A percentile compares a stretch with the other conserved stretches of the same genome.
phyloP scores from a whole-genome alignment of 1,140 invertebrate species.

The Uloborus diversus region DNA sequence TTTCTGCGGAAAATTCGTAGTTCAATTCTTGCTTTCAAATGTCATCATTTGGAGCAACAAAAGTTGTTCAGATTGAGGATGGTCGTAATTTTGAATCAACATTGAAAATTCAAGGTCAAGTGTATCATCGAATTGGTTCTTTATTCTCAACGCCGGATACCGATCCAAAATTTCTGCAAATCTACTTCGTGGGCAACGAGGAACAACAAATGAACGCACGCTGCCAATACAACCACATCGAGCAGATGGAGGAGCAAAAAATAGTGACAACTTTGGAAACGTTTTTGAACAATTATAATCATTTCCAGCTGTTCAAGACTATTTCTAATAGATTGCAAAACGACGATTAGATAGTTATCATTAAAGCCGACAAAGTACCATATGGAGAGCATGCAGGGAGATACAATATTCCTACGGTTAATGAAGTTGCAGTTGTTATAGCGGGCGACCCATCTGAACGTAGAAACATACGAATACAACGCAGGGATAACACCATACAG shows the following conservation, averaged over 20 bases:
- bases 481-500: not conserved
- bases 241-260: not conserved
- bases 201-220: not conserved
- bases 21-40: constrained; percentile 67
- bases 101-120: constrained; percentile 68
- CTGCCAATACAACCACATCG: not conserved
- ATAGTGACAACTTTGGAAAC: not conserved
- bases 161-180: constrained; percentile 65
- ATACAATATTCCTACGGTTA: not conserved
- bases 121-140: constrained; percentile 63
- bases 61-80: constrained; percentile 56
- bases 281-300: not conserved
- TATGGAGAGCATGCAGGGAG: not conserved
- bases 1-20: constrained; percentile 65
- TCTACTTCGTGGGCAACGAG: constrained; percentile 61
- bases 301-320: not conserved
- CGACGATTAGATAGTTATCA: not conserved
- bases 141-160: constrained; percentile 58
- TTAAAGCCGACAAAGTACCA: not conserved
- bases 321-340: not conserved
- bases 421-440: not conserved
- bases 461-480: not conserved
- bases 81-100: constrained; percentile 62
- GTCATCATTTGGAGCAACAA: constrained; percentile 65
- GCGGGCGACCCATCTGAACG: not conserved